Evolutionary conservation across 1,140 invertebrate species (phyloP), one percentile per base, ranked within the genome.

Genomic region (Daktulosphaira vitifoliae): DNA sequence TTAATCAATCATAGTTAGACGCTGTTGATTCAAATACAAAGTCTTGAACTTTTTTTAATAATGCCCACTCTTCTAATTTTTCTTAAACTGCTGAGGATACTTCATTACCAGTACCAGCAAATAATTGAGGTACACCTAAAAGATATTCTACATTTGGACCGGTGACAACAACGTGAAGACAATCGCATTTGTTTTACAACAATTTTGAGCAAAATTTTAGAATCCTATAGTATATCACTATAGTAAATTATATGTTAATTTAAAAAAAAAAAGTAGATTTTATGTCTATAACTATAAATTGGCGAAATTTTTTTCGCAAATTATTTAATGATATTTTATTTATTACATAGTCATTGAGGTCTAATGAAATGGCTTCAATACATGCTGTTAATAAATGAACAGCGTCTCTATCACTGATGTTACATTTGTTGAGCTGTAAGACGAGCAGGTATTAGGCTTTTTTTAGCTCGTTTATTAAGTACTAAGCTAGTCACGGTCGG

Each of bases 371-470:
- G 2, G 65, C 38, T 49, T 70, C 68, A 37, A 59, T 59, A 18
- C 46, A 9, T 20, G 68, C 66, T 64, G 46, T 39, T 29, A 68
- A 65, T 37, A 70, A 44, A 38, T 66, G 65, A 6, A 70, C 70
- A 38, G 53, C 62, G 66, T 69, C 65, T 37, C 68, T 48, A 38
- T 69, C 68, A 42, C 46, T 49, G 56, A 70, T 54, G 22, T 67
- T 44, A 33, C 67, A 68, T 39, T 68, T 71, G 48, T 71, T 67
- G 3, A 23, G 66, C 51, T 18, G 68, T 66, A 6, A 69, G 15
- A 65, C 66, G 68, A 65, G 68, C 51, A 20, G 7, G 68, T 0
- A 71, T 25, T 20, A 71, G 13, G 13, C 16, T 3, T 42, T n/a
- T 42, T 42, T n/a, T 42, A 42, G 38, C 38, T 42, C 38, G 38